These are phyloP conservation scores for Aphis craccivora DNA, from an alignment of 1,140 invertebrate species.

Conservation along the genomic window DNA sequence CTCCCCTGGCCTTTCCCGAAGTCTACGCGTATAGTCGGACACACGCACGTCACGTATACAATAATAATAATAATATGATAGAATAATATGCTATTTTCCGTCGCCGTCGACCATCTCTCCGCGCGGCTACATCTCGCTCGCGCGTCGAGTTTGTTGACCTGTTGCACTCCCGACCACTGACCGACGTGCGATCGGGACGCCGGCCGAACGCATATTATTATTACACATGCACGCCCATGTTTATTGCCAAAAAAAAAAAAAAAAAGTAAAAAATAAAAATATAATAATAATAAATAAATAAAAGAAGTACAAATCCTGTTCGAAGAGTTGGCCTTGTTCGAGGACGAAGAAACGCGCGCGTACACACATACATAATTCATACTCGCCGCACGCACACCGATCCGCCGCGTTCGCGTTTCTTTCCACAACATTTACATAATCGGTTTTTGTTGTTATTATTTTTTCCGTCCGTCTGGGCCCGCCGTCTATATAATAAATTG, in stretches of 20 bases:
- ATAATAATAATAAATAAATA: constrained; percentile 13
- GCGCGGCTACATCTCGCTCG: background rate
- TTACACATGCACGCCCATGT: background rate
- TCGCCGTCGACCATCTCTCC: constrained; percentile 30
- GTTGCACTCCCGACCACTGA: constrained; percentile 50
- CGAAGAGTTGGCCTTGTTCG: constrained; percentile 50
- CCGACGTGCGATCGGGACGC: background rate
- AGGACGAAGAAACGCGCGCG: constrained; percentile 40
- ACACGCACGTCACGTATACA: background rate
- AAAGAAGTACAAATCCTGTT: constrained; percentile 29
- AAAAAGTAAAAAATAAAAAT: background rate
- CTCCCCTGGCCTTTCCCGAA: background rate
- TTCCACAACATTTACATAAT: constrained; percentile 14
- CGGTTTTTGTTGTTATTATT: background rate
- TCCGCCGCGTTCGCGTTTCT: background rate
- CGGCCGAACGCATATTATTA: background rate
- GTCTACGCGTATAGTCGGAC: background rate
- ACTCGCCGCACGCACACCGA: background rate
- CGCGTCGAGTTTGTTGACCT: constrained; percentile 52
- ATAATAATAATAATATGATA: background rate
- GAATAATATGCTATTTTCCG: background rate
- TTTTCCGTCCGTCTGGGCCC: background rate
- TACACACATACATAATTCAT: background rate
- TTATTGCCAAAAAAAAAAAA: constrained; percentile 23
- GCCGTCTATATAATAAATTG: background rate